Percentiles rank a stretch among this genome's conserved stretches.
These are phyloP conservation scores for Odontocerum albicorne DNA, from an alignment of 2,888 invertebrate genomes.

Conservation along the genomic window DNA sequence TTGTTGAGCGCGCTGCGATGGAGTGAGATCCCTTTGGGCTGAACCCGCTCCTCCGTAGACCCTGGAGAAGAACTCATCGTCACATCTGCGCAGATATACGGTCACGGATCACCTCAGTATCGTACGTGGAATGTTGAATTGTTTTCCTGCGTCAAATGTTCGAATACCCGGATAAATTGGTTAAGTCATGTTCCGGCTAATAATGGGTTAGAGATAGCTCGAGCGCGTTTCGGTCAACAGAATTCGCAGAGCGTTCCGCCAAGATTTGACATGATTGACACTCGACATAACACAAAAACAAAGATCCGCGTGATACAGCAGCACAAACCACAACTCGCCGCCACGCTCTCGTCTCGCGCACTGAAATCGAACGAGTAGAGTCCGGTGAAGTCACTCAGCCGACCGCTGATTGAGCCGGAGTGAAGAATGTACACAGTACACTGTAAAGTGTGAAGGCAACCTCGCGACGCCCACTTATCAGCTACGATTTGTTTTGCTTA, in stretches of 20 bases:
- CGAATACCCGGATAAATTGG: neutral
- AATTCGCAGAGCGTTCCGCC: slow-evolving; percentile 1
- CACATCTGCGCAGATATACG: neutral
- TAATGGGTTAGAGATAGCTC: neutral
- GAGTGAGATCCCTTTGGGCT: slow-evolving; percentile 22
- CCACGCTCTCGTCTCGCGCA: neutral
- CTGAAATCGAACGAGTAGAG: too few relatives aligned
- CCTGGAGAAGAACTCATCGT: slow-evolving; percentile 6
- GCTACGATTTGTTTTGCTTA: too few relatives aligned
- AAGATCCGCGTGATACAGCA: neutral
- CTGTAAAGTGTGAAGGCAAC: too few relatives aligned
- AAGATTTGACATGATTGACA: slow-evolving; percentile 4
- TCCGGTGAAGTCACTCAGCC: too few relatives aligned
- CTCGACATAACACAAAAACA: slow-evolving; percentile 2
- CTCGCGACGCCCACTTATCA: too few relatives aligned
- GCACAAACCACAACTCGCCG: slow-evolving; percentile 5
- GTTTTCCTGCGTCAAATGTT: neutral
- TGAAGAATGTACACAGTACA: too few relatives aligned
- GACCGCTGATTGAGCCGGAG: too few relatives aligned
- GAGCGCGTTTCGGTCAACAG: neutral
- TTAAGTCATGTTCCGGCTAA: slow-evolving; percentile 13
- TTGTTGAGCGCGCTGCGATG: slow-evolving; percentile 34
- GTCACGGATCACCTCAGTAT: neutral
- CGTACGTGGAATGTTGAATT: slow-evolving; percentile 5
- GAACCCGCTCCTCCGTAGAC: slow-evolving; percentile 12